A percentile compares a stretch with the other conserved stretches of the same genome.
These are phyloP conservation scores for Cheilosia vulpina DNA, from an alignment of 2,888 invertebrate genomes.

Conservation along the genomic window DNA sequence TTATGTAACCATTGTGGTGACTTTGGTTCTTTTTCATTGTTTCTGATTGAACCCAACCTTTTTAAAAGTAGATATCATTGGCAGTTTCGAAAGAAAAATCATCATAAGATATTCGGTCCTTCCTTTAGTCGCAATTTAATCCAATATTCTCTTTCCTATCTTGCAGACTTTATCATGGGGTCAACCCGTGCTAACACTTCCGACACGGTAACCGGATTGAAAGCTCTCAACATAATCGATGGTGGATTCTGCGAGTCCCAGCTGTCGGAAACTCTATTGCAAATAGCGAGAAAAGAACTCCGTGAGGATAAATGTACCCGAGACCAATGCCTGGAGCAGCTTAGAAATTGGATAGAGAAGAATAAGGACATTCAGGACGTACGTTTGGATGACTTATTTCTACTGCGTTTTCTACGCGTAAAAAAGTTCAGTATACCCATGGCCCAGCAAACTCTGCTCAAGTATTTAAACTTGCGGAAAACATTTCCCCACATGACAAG, in stretches of 20 bases:
- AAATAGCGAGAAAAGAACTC: conserved; percentile 88
- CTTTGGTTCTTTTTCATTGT: too few relatives aligned
- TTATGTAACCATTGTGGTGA: too few relatives aligned
- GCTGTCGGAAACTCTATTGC: conserved; percentile 78
- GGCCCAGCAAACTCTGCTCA: conserved; percentile 90
- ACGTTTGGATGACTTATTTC: conserved; percentile 88
- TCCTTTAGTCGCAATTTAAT: neutral
- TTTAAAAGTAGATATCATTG: too few relatives aligned
- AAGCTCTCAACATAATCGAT: neutral
- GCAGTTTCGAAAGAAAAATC: too few relatives aligned
- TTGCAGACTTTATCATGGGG: conserved; percentile 51
- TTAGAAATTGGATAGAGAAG: conserved; percentile 89
- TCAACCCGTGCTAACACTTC: conserved; percentile 9
- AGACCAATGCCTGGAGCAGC: conserved; percentile 87
- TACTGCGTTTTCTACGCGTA: conserved; percentile 89
- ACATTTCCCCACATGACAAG: conserved; percentile 87
- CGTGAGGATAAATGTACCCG: conserved; percentile 87
- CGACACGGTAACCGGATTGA: neutral
- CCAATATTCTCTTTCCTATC: neutral
- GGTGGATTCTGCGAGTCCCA: conserved; percentile 60
- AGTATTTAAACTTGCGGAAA: conserved; percentile 90
- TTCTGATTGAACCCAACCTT: too few relatives aligned
- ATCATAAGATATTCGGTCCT: too few relatives aligned
- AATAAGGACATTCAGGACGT: conserved; percentile 89
- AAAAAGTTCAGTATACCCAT: conserved; percentile 92